Percentiles rank a stretch among this genome's conserved stretches.
These are phyloP conservation scores for Acronicta psi DNA, from an alignment of 2,888 invertebrate species.

Conservation along the genomic window DNA sequence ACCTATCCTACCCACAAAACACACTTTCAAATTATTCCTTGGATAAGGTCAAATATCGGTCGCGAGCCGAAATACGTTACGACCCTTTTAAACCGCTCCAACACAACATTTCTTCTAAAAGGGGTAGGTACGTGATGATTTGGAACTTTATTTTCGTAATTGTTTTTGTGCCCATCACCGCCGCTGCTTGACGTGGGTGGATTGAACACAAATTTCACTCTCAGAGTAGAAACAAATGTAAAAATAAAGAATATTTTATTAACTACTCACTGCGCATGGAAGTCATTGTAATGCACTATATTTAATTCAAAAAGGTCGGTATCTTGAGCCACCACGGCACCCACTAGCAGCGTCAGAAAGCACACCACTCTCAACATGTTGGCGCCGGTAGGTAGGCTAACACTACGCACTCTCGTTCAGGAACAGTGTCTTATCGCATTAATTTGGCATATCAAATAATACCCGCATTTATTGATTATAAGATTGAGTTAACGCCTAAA, in stretches of 20 bases:
- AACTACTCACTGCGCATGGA: constrained; percentile 88
- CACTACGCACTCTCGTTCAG: not conserved
- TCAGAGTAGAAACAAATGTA: too few species aligned
- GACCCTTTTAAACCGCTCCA: too few species aligned
- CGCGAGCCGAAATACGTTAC: too few species aligned
- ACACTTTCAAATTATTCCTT: too few species aligned
- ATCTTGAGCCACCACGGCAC: constrained; percentile 59
- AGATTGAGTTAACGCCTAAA: constrained; percentile 22
- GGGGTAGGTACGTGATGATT: too few species aligned
- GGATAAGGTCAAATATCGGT: too few species aligned
- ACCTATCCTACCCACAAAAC: too few species aligned
- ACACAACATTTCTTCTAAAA: too few species aligned
- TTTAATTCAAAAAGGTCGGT: constrained; percentile 74
- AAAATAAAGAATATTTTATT: not conserved
- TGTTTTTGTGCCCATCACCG: too few species aligned
- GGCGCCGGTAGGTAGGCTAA: not conserved
- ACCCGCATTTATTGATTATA: constrained; percentile 24
- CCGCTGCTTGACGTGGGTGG: too few species aligned
- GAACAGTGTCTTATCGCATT: constrained; percentile 8
- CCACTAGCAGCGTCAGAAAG: constrained; percentile 55
- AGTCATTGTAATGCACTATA: constrained; percentile 88
- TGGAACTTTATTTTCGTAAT: too few species aligned
- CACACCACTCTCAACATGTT: constrained; percentile 56
- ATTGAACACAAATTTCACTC: too few species aligned
- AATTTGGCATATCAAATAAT: constrained; percentile 30